Conservation (phyloP, 2,888 invertebrate species). For the Exephanes ischioxanthus region DNA sequence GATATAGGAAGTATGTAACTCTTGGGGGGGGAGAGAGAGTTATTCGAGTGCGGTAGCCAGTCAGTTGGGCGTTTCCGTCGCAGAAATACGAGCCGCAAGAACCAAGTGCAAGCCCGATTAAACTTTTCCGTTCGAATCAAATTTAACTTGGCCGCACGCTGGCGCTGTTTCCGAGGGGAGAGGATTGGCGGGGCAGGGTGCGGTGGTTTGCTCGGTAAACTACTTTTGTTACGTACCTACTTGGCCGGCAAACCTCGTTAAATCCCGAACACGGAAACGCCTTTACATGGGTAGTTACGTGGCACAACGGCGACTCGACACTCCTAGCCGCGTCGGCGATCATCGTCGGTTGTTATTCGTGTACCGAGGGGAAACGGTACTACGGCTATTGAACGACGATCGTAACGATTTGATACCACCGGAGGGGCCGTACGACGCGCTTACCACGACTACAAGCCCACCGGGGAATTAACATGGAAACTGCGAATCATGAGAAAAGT, state of each 20-base stretch:
- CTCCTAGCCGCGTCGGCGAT: conserved; percentile 35
- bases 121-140: conserved; percentile 82
- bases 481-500: neutral
- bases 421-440: neutral
- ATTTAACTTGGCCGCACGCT: conserved; percentile 80
- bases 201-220: conserved; percentile 69
- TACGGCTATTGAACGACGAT: conserved; percentile 3
- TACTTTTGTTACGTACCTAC: conserved; percentile 79
- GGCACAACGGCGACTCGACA: conserved; percentile 46
- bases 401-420: conserved; percentile 19
- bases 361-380: neutral
- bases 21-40: neutral
- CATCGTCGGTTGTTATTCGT: conserved; percentile 25
- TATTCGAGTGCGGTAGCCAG: conserved; percentile 42
- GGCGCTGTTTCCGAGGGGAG: conserved; percentile 37
- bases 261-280: conserved; percentile 72
- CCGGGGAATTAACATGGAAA: neutral
- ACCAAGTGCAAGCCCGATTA: conserved; percentile 78
- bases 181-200: neutral
- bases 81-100: conserved; percentile 54
- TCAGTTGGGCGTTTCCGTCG: conserved; percentile 44
- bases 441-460: neutral
- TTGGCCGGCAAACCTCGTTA: conserved; percentile 76
- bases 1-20: neutral
- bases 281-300: conserved; percentile 66